phyloP scores from a whole-genome alignment of 2,888 invertebrate species.

The Archaeoteleia sp. region DNA sequence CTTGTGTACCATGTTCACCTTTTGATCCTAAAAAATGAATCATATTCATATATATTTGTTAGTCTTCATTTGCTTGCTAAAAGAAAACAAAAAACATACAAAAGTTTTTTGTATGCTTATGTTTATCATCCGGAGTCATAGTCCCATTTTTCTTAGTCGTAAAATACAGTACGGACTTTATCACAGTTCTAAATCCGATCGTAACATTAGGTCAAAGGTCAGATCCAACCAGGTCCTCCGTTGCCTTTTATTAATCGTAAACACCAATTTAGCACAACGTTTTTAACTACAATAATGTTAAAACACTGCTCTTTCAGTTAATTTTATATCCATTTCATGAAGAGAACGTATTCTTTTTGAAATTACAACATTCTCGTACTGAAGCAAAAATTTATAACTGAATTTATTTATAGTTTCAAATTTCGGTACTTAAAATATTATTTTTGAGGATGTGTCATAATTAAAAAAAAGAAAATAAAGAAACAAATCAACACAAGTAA shows the following conservation, averaged over 20 bases:
- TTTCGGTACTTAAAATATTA: background rate
- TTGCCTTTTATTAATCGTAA: constrained; percentile 45
- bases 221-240: constrained; percentile 72
- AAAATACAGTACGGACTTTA: constrained; percentile 19
- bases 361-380: too few species aligned
- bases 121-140: constrained; percentile 21
- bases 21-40: constrained; percentile 78
- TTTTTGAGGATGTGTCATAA: constrained; percentile 45
- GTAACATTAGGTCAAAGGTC: constrained; percentile 60
- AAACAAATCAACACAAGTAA: constrained; percentile 20
- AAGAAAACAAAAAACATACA: background rate
- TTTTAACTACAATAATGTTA: too few species aligned
- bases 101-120: background rate
- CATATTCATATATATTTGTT: too few species aligned
- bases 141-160: constrained; percentile 13
- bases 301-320: background rate
- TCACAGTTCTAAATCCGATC: constrained; percentile 35
- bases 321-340: background rate
- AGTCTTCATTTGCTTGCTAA: too few species aligned
- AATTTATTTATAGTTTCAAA: too few species aligned
- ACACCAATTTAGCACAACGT: background rate
- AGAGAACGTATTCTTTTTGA: too few species aligned
- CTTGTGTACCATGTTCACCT: constrained; percentile 85
- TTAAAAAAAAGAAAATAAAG: constrained; percentile 13
- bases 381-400: too few species aligned